These are phyloP conservation scores for Stictocephala bisonia DNA, from an alignment of 2,888 invertebrate genomes.

Conservation along the genomic window DNA sequence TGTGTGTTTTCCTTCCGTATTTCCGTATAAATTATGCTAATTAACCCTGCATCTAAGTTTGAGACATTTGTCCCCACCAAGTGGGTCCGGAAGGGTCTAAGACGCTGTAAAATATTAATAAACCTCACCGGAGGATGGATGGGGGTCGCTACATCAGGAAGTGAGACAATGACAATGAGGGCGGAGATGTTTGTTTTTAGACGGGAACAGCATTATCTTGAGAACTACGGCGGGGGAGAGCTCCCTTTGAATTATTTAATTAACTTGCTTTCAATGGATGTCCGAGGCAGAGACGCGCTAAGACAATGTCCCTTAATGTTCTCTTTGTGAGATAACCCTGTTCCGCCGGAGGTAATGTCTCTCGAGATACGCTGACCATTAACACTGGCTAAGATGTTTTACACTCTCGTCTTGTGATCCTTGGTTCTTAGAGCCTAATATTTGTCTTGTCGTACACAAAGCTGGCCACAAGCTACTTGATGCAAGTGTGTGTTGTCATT, in stretches of 20 bases:
- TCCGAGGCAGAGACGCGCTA: constrained; percentile 16
- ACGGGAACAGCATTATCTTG: constrained; percentile 19
- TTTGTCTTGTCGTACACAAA: no score
- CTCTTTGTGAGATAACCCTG: no score
- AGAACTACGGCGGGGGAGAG: constrained; percentile 6
- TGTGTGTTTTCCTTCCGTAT: no score
- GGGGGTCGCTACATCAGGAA: neutral
- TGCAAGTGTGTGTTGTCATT: no score
- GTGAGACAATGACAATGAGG: constrained; percentile 3
- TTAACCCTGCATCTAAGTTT: no score
- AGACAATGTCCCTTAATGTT: constrained; percentile 12
- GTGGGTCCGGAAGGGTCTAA: no score
- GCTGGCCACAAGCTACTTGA: no score
- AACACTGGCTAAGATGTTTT: constrained; percentile 17
- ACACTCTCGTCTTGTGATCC: constrained; percentile 8
- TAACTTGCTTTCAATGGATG: constrained; percentile 35
- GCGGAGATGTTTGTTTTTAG: constrained; percentile 28
- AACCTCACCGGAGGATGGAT: constrained; percentile 5
- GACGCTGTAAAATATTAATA: constrained; percentile 26
- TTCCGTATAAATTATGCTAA: no score
- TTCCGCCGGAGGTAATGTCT: no score
- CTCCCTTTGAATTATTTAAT: constrained; percentile 43
- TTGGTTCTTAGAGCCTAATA: no score
- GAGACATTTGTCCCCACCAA: no score
- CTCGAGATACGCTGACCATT: constrained; percentile 22